Evolutionary conservation across 2,888 invertebrate species (phyloP).

Genomic region (Heliconius erato): DNA sequence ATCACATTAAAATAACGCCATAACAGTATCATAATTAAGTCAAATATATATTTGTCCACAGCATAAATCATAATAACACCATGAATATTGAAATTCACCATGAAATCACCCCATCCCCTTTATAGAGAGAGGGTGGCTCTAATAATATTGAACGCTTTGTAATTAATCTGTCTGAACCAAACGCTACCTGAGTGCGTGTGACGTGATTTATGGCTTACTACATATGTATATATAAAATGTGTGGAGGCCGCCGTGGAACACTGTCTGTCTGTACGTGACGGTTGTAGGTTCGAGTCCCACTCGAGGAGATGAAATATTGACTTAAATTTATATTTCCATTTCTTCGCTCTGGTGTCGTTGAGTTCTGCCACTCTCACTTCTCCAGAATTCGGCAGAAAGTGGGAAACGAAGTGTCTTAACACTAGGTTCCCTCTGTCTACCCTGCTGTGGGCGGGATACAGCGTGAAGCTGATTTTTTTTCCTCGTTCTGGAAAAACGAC

Average conservation of each 20-base stretch:
- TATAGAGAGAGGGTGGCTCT: neutral
- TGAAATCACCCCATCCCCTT: neutral
- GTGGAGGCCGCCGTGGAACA: neutral
- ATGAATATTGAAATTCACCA: slow-evolving; percentile 4
- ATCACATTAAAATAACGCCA: neutral
- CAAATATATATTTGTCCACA: neutral
- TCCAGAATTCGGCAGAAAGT: too few relatives aligned
- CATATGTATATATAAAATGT: neutral
- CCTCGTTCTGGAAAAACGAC: neutral
- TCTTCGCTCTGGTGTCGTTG: too few relatives aligned
- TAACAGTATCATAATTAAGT: neutral
- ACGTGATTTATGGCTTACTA: slow-evolving; percentile 35
- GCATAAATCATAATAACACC: neutral
- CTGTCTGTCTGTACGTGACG: neutral
- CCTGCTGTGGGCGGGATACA: too few relatives aligned
- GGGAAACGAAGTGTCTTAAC: too few relatives aligned
- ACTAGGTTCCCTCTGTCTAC: too few relatives aligned
- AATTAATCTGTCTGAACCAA: slow-evolving; percentile 39
- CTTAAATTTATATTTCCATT: too few relatives aligned
- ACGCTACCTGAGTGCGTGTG: slow-evolving; percentile 35
- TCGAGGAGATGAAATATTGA: too few relatives aligned
- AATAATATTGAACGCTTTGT: slow-evolving; percentile 16
- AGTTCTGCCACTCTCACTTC: too few relatives aligned
- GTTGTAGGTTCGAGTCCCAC: neutral
- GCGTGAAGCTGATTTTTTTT: neutral